Conservation (phyloP, 2,888 invertebrate genomes). For the Drosophila rellima region DNA sequence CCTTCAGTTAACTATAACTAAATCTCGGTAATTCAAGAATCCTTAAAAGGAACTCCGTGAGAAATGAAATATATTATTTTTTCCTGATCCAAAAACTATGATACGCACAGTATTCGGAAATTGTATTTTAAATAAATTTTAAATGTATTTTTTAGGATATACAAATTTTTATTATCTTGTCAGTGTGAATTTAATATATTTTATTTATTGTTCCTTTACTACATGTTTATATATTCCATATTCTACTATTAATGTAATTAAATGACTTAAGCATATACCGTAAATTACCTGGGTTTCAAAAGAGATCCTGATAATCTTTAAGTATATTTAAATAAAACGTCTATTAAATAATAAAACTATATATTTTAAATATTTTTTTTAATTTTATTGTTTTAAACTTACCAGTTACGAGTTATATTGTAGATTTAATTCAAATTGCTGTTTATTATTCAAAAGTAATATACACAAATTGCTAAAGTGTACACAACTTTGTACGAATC, state of each 20-base stretch:
- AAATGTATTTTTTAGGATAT: no score
- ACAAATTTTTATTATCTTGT: no score
- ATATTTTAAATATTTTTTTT: no score
- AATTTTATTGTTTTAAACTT: not conserved
- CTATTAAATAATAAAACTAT: not conserved
- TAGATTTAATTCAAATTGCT: not conserved
- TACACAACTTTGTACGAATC: not conserved
- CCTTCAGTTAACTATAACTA: no score
- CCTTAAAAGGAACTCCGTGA: no score
- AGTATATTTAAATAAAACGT: slow-evolving; percentile 1
- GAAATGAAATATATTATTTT: no score
- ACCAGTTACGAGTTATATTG: no score
- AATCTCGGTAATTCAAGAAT: no score
- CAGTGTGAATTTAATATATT: no score
- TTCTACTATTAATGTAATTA: not conserved
- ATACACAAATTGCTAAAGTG: slow-evolving; percentile 1
- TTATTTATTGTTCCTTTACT: not conserved
- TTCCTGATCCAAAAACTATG: no score
- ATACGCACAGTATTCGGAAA: no score
- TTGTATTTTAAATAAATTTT: no score
- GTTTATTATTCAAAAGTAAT: not conserved
- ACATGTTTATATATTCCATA: not conserved
- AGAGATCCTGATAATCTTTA: not conserved
- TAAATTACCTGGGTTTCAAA: not conserved
- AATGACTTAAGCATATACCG: not conserved